These are phyloP conservation scores for Sesamia inferens DNA, from an alignment of 2,888 invertebrate genomes.

Conservation along the genomic window DNA sequence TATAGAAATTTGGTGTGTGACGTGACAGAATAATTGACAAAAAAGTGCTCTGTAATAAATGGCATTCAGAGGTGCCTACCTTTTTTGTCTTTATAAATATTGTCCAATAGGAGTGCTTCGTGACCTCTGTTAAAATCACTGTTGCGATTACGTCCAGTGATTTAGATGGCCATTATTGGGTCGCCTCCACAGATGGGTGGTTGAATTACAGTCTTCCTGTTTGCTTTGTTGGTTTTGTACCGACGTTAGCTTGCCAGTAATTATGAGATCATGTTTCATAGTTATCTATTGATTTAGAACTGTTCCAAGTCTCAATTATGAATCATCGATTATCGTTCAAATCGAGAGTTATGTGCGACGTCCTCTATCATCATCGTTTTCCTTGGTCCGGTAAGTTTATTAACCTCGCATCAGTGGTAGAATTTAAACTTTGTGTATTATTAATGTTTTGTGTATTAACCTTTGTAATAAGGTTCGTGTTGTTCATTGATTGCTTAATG, in stretches of 20 bases:
- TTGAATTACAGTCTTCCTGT: slow-evolving; percentile 86
- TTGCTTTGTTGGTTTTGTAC: slow-evolving; percentile 84
- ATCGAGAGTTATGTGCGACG: slow-evolving; percentile 81
- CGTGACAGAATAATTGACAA: slow-evolving; percentile 78
- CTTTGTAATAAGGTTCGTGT: slow-evolving; percentile 62
- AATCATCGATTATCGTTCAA: slow-evolving; percentile 83
- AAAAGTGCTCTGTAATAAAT: slow-evolving; percentile 78
- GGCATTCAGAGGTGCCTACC: slow-evolving; percentile 69
- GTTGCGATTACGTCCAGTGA: slow-evolving; percentile 86
- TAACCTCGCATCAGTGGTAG: slow-evolving; percentile 72
- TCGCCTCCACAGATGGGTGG: slow-evolving; percentile 84
- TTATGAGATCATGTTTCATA: slow-evolving; percentile 88
- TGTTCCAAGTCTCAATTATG: slow-evolving; percentile 86
- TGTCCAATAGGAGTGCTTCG: slow-evolving; percentile 81
- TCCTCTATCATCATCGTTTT: slow-evolving; percentile 79
- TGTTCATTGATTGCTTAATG: slow-evolving; percentile 59
- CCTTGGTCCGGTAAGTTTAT: slow-evolving; percentile 73
- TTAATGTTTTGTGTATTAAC: slow-evolving; percentile 67
- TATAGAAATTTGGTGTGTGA: slow-evolving; percentile 72
- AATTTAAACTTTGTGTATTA: slow-evolving; percentile 67
- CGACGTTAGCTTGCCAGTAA: slow-evolving; percentile 81
- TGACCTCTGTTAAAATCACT: slow-evolving; percentile 86
- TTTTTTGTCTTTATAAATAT: slow-evolving; percentile 85
- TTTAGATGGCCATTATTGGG: slow-evolving; percentile 85
- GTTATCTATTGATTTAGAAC: slow-evolving; percentile 87